phyloP scores from a whole-genome alignment of 2,113 vertebrate genomes.

The Phaethornis superciliosus region DNA sequence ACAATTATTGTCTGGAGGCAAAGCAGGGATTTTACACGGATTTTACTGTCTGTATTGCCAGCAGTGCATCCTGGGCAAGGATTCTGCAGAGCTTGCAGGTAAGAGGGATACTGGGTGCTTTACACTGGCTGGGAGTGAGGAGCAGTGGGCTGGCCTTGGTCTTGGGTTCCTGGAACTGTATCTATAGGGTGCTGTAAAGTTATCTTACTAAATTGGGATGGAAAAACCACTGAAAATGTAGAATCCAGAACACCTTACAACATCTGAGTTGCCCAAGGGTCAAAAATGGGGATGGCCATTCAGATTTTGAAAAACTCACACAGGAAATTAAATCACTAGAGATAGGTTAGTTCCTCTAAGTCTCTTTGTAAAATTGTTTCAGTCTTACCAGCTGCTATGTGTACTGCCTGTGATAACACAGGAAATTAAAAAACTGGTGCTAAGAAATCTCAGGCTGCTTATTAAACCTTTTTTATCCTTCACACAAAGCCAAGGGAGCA shows the following conservation, averaged over 20 bases:
- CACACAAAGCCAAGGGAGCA: neutral
- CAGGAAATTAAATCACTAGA: neutral
- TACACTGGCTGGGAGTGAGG: rapidly evolving
- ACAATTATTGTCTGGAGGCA: neutral
- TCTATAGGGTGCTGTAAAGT: neutral
- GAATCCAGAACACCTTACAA: neutral
- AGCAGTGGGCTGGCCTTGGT: neutral
- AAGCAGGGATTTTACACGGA: neutral
- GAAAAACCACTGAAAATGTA: neutral
- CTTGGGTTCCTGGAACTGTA: neutral
- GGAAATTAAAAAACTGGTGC: neutral
- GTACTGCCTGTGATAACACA: neutral
- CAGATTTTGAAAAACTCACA: neutral
- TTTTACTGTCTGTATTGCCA: rapidly evolving
- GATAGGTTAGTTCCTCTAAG: neutral
- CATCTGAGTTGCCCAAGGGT: neutral
- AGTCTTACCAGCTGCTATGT: neutral
- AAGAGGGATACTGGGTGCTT: neutral
- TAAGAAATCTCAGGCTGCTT: neutral
- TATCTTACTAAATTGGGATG: neutral
- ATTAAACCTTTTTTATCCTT: neutral
- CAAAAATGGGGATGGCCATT: neutral
- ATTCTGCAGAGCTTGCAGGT: neutral
- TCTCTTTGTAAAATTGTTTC: neutral
- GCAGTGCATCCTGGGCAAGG: rapidly evolving